A percentile compares a stretch with the other conserved stretches of the same genome.
phyloP scores from a whole-genome alignment of 2,113 vertebrate genomes.

The Sardina pilchardus region DNA sequence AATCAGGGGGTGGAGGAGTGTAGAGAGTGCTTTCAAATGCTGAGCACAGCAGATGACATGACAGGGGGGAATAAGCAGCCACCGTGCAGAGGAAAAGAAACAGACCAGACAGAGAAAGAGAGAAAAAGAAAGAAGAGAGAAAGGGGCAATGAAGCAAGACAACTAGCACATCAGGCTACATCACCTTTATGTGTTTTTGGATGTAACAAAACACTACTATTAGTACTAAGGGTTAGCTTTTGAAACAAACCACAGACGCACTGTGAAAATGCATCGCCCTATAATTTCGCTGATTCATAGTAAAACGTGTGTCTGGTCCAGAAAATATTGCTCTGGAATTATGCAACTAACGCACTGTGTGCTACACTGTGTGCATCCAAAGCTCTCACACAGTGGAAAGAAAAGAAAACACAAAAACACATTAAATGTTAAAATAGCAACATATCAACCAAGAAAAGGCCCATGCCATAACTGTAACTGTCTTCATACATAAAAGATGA shows the following conservation, averaged over 20 bases:
- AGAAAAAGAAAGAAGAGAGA: slow-evolving; percentile 80
- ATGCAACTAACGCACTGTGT: too few relatives aligned
- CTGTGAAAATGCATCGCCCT: slow-evolving; percentile 24
- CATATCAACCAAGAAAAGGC: background rate
- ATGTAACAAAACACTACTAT: slow-evolving; percentile 68
- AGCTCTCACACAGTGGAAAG: too few relatives aligned
- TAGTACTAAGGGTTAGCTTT: slow-evolving; percentile 78
- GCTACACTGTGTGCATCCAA: too few relatives aligned
- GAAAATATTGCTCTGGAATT: too few relatives aligned
- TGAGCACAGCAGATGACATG: slow-evolving; percentile 74
- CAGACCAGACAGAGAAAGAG: slow-evolving; percentile 75
- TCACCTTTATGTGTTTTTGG: slow-evolving; percentile 56
- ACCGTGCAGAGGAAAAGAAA: slow-evolving; percentile 68
- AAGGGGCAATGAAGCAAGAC: slow-evolving; percentile 89
- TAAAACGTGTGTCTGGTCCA: too few relatives aligned
- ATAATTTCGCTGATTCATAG: background rate
- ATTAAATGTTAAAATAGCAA: background rate
- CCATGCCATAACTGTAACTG: background rate
- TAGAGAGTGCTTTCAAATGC: slow-evolving; percentile 92
- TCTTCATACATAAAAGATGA: background rate
- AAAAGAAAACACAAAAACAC: too few relatives aligned
- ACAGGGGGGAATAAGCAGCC: slow-evolving; percentile 63
- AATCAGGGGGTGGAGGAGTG: slow-evolving; percentile 84
- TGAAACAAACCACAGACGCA: slow-evolving; percentile 48
- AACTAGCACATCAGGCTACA: slow-evolving; percentile 80